Evolutionary conservation across 2,888 invertebrate genomes (phyloP).

Genomic region (Gonocerus acuteangulatus): DNA sequence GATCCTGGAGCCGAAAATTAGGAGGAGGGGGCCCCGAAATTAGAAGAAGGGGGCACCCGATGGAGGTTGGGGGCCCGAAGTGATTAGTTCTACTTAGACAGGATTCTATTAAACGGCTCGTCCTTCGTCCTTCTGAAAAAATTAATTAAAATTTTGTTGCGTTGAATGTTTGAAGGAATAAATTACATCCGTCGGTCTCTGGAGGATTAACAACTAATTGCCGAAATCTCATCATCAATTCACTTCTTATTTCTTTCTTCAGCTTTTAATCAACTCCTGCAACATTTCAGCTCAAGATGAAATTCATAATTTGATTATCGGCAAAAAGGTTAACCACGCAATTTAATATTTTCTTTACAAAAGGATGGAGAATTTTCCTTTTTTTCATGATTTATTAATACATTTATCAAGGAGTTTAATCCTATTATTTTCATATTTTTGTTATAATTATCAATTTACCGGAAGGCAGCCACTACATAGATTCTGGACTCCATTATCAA

Average conservation of each 20-base stretch:
- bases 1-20: neutral
- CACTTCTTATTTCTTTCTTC: slow-evolving; percentile 19
- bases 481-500: too few species aligned
- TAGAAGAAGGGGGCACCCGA: too few species aligned
- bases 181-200: slow-evolving; percentile 16
- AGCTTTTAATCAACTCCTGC: slow-evolving; percentile 15
- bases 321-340: too few species aligned
- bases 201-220: slow-evolving; percentile 27
- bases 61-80: too few species aligned
- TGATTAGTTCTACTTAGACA: slow-evolving; percentile 23
- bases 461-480: too few species aligned
- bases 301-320: neutral
- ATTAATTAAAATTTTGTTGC: slow-evolving; percentile 28
- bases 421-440: too few species aligned
- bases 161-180: slow-evolving; percentile 23
- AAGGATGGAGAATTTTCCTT: too few species aligned
- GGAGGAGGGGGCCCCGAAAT: neutral
- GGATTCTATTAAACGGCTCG: slow-evolving; percentile 16
- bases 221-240: slow-evolving; percentile 15
- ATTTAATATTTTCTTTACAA: too few species aligned
- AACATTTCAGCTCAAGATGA: neutral
- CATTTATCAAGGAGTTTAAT: too few species aligned
- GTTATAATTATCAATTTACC: too few species aligned
- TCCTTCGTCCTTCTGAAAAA: slow-evolving; percentile 8
- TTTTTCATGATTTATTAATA: too few species aligned